These are phyloP conservation scores for Allophyes oxyacanthae DNA, from an alignment of 2,888 invertebrate species.

Conservation along the genomic window DNA sequence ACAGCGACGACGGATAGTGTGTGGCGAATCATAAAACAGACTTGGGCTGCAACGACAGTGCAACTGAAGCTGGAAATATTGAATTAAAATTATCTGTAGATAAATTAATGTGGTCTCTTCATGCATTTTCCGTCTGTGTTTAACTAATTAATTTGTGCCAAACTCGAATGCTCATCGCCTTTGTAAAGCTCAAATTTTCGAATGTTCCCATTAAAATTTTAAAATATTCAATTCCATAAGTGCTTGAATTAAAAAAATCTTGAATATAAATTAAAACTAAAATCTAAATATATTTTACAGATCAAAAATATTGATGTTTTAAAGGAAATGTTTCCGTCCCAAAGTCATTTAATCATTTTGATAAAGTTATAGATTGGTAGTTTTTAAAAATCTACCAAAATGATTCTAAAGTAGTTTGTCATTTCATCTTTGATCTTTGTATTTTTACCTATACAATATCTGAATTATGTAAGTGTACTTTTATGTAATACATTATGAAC, in stretches of 20 bases:
- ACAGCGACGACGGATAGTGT: too few species aligned
- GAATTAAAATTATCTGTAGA: slow-evolving; percentile 27
- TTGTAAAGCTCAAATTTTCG: slow-evolving; percentile 45
- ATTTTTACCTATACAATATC: slow-evolving; percentile 54
- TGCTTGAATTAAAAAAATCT: slow-evolving; percentile 35
- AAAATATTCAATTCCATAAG: slow-evolving; percentile 31
- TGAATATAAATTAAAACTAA: slow-evolving; percentile 39
- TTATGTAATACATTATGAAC: slow-evolving; percentile 42
- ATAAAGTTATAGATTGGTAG: slow-evolving; percentile 68
- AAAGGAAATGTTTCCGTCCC: slow-evolving; percentile 87
- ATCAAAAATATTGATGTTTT: slow-evolving; percentile 60
- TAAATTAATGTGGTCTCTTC: slow-evolving; percentile 43
- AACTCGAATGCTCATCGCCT: slow-evolving; percentile 55
- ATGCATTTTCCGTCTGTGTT: slow-evolving; percentile 43
- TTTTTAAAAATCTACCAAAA: slow-evolving; percentile 66
- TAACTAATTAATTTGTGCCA: slow-evolving; percentile 61
- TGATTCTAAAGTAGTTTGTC: slow-evolving; percentile 61
- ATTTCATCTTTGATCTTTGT: slow-evolving; percentile 65
- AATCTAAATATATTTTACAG: slow-evolving; percentile 44
- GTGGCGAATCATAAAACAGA: slow-evolving; percentile 1
- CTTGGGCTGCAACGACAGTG: slow-evolving; percentile 5
- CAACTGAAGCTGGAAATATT: slow-evolving; percentile 13
- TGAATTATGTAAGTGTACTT: slow-evolving; percentile 57
- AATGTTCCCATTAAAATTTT: slow-evolving; percentile 22
- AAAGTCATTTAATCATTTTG: slow-evolving; percentile 84